phyloP scores from a whole-genome alignment of 2,888 invertebrate genomes.

The Rhagonycha lutea region DNA sequence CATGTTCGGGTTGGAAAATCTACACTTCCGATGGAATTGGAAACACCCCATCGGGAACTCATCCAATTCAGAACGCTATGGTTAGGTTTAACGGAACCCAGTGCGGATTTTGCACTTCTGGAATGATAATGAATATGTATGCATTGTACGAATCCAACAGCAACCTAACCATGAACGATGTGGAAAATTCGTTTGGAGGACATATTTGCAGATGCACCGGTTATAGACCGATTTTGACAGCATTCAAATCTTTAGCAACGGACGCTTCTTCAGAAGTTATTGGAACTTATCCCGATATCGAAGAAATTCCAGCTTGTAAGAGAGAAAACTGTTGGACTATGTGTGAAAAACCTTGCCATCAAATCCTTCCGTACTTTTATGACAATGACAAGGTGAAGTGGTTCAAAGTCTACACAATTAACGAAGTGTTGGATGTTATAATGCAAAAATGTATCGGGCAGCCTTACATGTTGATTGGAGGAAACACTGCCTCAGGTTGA shows the following conservation, averaged over 20 bases:
- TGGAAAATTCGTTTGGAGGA: conserved; percentile 72
- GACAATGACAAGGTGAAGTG: conserved; percentile 51
- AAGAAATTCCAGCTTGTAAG: conserved; percentile 43
- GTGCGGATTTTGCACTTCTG: conserved; percentile 40
- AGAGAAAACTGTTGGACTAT: background rate
- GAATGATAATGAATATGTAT: conserved; percentile 77
- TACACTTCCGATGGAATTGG: conserved; percentile 73
- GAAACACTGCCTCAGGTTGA: conserved; percentile 76
- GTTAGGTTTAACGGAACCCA: conserved; percentile 53
- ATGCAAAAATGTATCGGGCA: conserved; percentile 50
- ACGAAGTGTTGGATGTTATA: conserved; percentile 60
- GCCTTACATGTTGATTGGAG: conserved; percentile 67
- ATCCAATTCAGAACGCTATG: conserved; percentile 63
- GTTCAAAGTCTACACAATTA: conserved; percentile 61
- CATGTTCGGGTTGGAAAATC: conserved; percentile 66
- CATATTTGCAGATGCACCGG: conserved; percentile 73
- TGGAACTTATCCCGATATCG: conserved; percentile 52
- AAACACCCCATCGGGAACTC: conserved; percentile 63
- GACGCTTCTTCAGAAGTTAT: conserved; percentile 53
- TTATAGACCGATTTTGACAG: conserved; percentile 65
- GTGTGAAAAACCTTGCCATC: background rate
- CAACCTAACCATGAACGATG: conserved; percentile 60
- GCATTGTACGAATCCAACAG: conserved; percentile 52
- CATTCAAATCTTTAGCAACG: conserved; percentile 62
- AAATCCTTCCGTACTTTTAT: background rate